Conservation (phyloP, 2,113 vertebrate species). For the cattle (Bos taurus) region DNA sequence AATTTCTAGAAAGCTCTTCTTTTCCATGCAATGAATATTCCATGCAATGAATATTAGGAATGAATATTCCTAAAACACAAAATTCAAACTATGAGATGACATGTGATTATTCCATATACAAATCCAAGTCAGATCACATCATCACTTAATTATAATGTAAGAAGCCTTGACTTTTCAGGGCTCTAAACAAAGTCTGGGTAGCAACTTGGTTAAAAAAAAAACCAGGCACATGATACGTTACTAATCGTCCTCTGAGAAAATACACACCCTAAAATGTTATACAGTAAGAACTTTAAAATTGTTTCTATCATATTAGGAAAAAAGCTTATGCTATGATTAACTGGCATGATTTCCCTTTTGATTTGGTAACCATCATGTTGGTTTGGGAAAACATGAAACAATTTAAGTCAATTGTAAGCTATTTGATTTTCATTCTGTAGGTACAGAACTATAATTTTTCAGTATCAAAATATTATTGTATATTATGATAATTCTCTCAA, state of each 20-base stretch:
- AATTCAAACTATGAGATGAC: background rate
- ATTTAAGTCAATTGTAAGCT: background rate
- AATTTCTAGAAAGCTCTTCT: conserved; percentile 20
- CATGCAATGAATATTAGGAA: too few species aligned
- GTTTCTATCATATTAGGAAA: conserved; percentile 52
- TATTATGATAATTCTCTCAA: background rate
- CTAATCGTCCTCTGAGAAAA: conserved; percentile 55
- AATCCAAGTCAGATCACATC: conserved; percentile 11
- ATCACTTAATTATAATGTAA: conserved; percentile 10
- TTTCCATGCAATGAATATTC: background rate
- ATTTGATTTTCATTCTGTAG: background rate
- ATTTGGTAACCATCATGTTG: conserved; percentile 7
- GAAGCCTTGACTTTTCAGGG: background rate
- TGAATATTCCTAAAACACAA: background rate
- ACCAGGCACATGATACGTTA: conserved; percentile 14
- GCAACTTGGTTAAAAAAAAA: background rate
- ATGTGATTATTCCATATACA: background rate
- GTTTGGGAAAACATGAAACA: conserved; percentile 1
- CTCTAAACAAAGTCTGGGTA: background rate
- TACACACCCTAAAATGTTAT: conserved; percentile 58
- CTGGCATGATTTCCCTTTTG: conserved; percentile 27
- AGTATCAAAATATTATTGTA: background rate
- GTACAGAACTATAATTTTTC: background rate
- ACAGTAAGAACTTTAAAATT: conserved; percentile 47
- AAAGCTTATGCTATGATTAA: conserved; percentile 39